Evolutionary conservation across 2,797 vertebrate species (phyloP), one percentile per base, ranked within the genome.

Genomic region (Apodemus agrarius): DNA sequence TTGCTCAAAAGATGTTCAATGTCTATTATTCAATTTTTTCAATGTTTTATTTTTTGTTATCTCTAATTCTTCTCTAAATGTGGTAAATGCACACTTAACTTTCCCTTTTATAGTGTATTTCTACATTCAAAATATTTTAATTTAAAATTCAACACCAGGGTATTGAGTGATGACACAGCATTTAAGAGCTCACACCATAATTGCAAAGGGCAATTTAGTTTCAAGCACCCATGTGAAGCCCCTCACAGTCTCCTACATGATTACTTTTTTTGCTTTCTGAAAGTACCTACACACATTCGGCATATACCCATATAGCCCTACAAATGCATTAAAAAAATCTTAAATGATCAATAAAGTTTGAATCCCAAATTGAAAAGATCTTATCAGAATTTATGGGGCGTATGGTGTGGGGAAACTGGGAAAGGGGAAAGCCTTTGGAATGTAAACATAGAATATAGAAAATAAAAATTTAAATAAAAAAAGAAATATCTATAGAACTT

Each of bases 1-100:
- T 96, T 91, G 43, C 31, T 93, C 21, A 78, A 86, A 63, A 89
- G 24, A 93, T 91, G 94, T 93, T 49, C 95, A 95, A 81, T 90
- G 57, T 29, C 9, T 63, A 94, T 95, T 92, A 94, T 85, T 96
- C 95, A 95, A 14, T 80, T 17, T 19, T 78, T 26, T 92, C 63
- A 40, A 80, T 65, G 46, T 84, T 89, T 69, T 52, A 61, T 94
- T 34, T 87, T 54, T 85, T 94, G 43, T 87, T 54, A 89, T 49
- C 34, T 13, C 4, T 75, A 76, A 86, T 94, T 96, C 96, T 94
- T 59, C 49, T 88, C 40, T 83, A 57, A 92, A 88, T 19, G 13
- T 46, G 5, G 14, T 80, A 95, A 96, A 93, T 72, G 89, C 12
- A 94, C 24, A 83, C 7, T 31, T 80, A 85, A 54, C 59, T 94